phyloP scores from a whole-genome alignment of 2,113 vertebrate species.

The Bolborhynchus lineola region DNA sequence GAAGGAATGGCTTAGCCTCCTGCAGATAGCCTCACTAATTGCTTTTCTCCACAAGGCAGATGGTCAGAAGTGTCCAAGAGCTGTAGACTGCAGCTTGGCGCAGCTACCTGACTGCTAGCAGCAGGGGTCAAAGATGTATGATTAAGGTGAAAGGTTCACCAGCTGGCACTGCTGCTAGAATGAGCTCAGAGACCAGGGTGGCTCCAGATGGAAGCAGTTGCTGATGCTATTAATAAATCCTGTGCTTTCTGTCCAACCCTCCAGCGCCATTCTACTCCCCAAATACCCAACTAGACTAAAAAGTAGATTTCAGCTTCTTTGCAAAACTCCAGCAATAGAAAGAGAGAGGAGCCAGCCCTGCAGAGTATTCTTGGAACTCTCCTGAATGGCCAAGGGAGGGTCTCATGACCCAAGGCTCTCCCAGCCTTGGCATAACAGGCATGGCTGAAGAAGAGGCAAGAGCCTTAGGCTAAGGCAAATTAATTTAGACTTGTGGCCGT shows the following conservation, averaged over 20 bases:
- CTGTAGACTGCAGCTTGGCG: neutral
- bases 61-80: neutral
- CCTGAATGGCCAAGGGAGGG: neutral
- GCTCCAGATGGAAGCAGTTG: neutral
- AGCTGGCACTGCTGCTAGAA: neutral
- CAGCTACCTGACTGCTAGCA: neutral
- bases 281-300: neutral
- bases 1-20: neutral
- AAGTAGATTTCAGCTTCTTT: neutral
- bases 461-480: neutral
- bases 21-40: neutral
- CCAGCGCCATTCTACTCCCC: neutral
- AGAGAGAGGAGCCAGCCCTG: neutral
- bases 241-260: neutral
- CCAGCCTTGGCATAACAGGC: neutral
- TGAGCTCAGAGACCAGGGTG: constrained; percentile 18
- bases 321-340: neutral
- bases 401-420: neutral
- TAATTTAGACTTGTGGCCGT: neutral
- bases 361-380: neutral
- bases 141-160: constrained; percentile 2
- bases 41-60: neutral
- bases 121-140: neutral
- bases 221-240: constrained; percentile 4
- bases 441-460: neutral